Base-by-base conservation (phyloP, 2,888 invertebrate genomes). In the Scaptomyza flava region DNA sequence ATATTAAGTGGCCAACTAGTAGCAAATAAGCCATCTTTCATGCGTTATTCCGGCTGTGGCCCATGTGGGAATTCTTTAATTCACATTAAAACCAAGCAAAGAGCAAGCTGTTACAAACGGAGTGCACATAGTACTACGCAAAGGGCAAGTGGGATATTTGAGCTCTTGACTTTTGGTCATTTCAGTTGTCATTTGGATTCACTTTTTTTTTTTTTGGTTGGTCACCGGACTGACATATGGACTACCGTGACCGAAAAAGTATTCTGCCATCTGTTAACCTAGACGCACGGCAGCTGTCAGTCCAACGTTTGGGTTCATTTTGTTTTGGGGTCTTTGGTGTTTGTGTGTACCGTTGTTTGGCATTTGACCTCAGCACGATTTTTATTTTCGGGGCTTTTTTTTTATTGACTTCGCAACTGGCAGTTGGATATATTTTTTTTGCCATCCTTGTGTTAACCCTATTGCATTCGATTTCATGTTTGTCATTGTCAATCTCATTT, bases 401-500 rank as follows among this genome's bases (percentile, higher is more conserved):
- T 61, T 81, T 83, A 83, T 79, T 74, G 78, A 79, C 79, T 79
- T 79, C 72, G 43, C n/a, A 61, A 48, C 65, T 71, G 70, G 50
- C 65, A 61, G n/a, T 36, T 36, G 38, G 38, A 8, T 38, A 7
- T 36, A 6, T 2, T 6, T 36, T n/a, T n/a, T 41, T 41, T 70
- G 69, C 70, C 75, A 68, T 72, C 71, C 74, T 64, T 67, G 75
- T 58, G 72, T 76, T 70, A 72, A 75, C 78, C 78, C 78, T 72
- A 63, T 72, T 73, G 78, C 76, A 73, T 68, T 79, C 81, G 84
- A 79, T 81, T 81, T 74, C 81, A 73, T 86, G 87, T 81, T 84
- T 86, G 84, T 84, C 84, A 86, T 79, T 87, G 84, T 84, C 82
- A 85, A 85, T 85, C 80, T 82, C 81, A 79, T 84, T 84, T 84